Base-by-base conservation (phyloP, 1,140 invertebrate species). In the Copidosoma floridanum region DNA sequence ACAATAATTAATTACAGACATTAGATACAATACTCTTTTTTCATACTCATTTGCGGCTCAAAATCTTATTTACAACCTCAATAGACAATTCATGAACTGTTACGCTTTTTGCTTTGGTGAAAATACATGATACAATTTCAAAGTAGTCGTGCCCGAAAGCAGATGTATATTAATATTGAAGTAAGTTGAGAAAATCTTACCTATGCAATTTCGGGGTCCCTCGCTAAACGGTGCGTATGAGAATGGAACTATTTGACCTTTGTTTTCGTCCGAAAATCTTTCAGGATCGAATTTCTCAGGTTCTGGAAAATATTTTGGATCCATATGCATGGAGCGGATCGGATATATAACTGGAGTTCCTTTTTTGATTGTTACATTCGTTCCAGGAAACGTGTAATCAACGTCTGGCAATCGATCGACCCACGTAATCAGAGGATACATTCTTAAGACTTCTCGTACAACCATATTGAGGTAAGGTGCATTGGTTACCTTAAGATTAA, bases 221-320 rank as follows among this genome's bases (percentile, higher is more conserved):
- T 53, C 48, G 11, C 84, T 84, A 66, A 87, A 87, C 1, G 85
- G 83, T 3, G 86, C 64, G 61, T 82, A 86, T 0, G 72, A 72
- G 51, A 68, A 82, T 2, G 76, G 67, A 12, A 64, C 52, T 52
- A 75, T 71, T 26, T 82, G 68, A 3, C 65, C 63, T 18, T 76
- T 75, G 10, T 80, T 77, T 52, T 76, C 78, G 5, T 84, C 80
- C 3, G 71, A 75, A 74, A 92, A 93, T 64, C 91, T 80, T 43
- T 91, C 88, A 0, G 93, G 93, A 68, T 87, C 83, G 71, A 88
- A 95, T 8, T 71, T 71, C 6, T 86, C 79, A 0, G 92, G 88
- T 38, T 92, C 79, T 14, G 85, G 82, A 65, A 86, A 94, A 65
- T 86, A 83, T 41, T 85, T 70, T 1, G 83, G 76, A 71, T 93